Percentiles rank a stretch among this genome's conserved stretches.
These are phyloP conservation scores for Vulpes ferrilata DNA, from an alignment of 2,113 vertebrate genomes.

Conservation along the genomic window DNA sequence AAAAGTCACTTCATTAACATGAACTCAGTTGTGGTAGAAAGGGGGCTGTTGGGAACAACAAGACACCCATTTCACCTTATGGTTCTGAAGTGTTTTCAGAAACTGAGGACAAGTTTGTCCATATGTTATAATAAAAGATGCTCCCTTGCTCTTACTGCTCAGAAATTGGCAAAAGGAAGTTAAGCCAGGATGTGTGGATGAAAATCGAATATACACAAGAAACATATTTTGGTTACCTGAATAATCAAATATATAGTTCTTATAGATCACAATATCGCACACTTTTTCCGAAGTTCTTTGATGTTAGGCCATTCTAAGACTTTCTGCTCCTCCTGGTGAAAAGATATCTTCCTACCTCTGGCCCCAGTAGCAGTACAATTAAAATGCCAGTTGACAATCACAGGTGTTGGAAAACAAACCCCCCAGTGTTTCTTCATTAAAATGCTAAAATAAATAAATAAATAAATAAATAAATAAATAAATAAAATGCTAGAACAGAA, in stretches of 20 bases:
- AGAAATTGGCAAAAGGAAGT: neutral
- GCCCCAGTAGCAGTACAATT: neutral
- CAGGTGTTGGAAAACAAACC: neutral
- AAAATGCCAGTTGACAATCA: neutral
- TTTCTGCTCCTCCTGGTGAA: neutral
- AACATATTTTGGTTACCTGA: neutral
- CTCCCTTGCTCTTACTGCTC: neutral
- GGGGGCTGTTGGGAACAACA: neutral
- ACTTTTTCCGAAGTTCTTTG: slow-evolving; percentile 3
- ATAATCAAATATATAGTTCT: neutral
- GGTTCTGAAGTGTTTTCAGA: neutral
- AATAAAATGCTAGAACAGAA: neutral
- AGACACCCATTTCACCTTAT: neutral
- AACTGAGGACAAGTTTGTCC: neutral
- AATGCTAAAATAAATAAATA: neutral
- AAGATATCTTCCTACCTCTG: neutral
- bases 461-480: no score
- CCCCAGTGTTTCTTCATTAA: neutral
- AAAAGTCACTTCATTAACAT: neutral
- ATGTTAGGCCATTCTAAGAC: neutral
- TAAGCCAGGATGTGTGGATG: neutral
- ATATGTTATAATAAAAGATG: neutral
- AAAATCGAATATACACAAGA: neutral
- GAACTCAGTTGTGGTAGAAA: neutral
- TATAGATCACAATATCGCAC: neutral